Base-by-base conservation (phyloP, 2,113 vertebrate genomes). In the Rhea pennata region DNA sequence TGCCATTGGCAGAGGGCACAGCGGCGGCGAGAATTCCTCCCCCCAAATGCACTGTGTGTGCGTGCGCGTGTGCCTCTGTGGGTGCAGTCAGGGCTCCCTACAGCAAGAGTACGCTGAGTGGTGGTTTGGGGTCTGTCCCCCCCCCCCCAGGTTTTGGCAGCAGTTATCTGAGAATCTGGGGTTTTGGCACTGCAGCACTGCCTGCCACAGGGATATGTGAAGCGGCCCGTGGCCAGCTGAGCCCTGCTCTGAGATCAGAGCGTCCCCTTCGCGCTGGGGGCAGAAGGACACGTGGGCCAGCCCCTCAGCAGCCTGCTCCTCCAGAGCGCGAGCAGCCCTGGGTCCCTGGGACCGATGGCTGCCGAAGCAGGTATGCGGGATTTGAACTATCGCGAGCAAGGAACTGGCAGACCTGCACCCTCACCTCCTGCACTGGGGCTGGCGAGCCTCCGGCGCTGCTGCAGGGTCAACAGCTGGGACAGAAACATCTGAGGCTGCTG, bases 81-180 rank as follows among this genome's bases (percentile, higher is more conserved):
- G 9, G 27, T n/a, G 33, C 4, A 23, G 2, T 8, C 23, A n/a
- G 73, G 33, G 21, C 1, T 82, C 12, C 66, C 27, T 20, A 10
- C 10, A 58, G 16, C 8, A 19, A 1, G 0, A 75, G 9, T 4
- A 24, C 79, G 29, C 44, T 72, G 48, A 66, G 62, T 54, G 4
- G 3, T 69, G 23, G 11, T 5, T 46, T 15, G 10, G 13, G 1
- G 1, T 24, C 39, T 44, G 16, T n/a, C 29, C 83, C 36, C 22
- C 0, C 0, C 5, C 36, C 22, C 0, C 0, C 5, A 36, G 29
- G 29, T 64, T 76, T 73, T 51, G 29, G n/a, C n/a, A 76, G 22
- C 10, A 19, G 16, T 33, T 58, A 58, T 17, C 6, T 33, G 56
- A 33, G 56, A 19, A 59, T 31, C 26, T 19, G 79, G 24, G 8